Percentiles rank a stretch among this genome's conserved stretches.
Conservation (phyloP, 2,113 vertebrate genomes). For the Lophius piscatorius region DNA sequence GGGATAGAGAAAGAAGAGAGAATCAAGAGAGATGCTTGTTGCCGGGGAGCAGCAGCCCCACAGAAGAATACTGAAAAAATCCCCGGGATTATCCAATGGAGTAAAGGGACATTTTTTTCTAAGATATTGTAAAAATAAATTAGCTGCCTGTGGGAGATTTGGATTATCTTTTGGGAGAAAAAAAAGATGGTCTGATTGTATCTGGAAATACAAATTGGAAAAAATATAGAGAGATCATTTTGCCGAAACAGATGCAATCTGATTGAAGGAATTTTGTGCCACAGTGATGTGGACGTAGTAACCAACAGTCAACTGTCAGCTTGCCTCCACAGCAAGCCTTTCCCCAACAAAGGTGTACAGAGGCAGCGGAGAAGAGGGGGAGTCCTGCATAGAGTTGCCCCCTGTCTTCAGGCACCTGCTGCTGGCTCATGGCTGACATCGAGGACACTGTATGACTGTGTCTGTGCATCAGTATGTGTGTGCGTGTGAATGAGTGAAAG, state of each 20-base stretch:
- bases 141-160: conserved; percentile 11
- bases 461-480: conserved; percentile 33
- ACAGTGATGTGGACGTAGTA: conserved; percentile 30
- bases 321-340: conserved; percentile 56
- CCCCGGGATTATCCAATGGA: conserved; percentile 46
- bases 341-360: conserved; percentile 66
- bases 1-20: conserved; percentile 35
- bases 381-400: conserved; percentile 64
- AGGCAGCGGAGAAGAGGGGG: conserved; percentile 49
- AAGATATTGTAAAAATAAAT: conserved; percentile 35
- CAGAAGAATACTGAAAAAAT: conserved; percentile 50
- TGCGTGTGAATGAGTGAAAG: conserved; percentile 48
- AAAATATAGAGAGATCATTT: conserved; percentile 12
- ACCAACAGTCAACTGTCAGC: conserved; percentile 45
- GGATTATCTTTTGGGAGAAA: conserved; percentile 20
- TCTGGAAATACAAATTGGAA: conserved; percentile 9
- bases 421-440: conserved; percentile 60
- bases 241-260: conserved; percentile 63
- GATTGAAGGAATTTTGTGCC: conserved; percentile 63
- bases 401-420: conserved; percentile 79
- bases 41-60: conserved; percentile 73
- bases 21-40: conserved; percentile 73
- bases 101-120: conserved; percentile 25
- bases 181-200: conserved; percentile 12
- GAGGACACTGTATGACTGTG: conserved; percentile 67